phyloP scores from a whole-genome alignment of 1,140 invertebrate species.

The Bombus vancouverensis region DNA sequence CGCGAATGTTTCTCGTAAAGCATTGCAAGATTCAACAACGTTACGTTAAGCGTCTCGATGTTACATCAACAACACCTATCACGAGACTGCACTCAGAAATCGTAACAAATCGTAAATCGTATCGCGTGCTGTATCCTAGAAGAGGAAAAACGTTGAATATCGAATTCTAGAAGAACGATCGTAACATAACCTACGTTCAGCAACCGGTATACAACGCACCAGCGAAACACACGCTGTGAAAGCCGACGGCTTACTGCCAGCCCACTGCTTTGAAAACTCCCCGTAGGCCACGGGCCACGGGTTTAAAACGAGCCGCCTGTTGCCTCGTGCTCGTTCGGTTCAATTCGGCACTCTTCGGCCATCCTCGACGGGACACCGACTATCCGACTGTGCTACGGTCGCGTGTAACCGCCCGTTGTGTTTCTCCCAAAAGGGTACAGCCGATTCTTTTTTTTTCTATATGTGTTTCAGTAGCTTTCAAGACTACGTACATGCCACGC shows the following conservation, averaged over 20 bases:
- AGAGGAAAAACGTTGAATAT: neutral
- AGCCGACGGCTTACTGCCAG: constrained; percentile 73
- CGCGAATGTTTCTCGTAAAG: neutral
- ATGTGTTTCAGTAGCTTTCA: neutral
- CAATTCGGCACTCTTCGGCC: constrained; percentile 53
- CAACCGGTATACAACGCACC: neutral
- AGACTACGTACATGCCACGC: too few species aligned
- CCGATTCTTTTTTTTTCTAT: neutral
- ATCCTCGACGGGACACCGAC: constrained; percentile 28
- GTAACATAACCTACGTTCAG: neutral
- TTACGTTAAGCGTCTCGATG: neutral
- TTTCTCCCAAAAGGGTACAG: neutral
- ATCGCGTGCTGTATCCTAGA: neutral
- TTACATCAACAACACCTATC: too few species aligned
- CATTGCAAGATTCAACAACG: neutral
- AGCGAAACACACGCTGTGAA: constrained; percentile 46
- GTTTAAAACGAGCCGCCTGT: constrained; percentile 76
- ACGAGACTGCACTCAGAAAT: neutral
- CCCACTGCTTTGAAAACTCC: constrained; percentile 33
- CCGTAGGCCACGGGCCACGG: constrained; percentile 40
- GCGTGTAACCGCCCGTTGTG: neutral
- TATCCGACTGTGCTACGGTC: neutral
- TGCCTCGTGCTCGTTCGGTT: constrained; percentile 70
- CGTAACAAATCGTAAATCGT: neutral
- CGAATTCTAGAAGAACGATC: neutral